A percentile compares a stretch with the other conserved stretches of the same genome.
These are phyloP conservation scores for Atrina japonica DNA, from an alignment of 2,888 invertebrate species.

Conservation along the genomic window DNA sequence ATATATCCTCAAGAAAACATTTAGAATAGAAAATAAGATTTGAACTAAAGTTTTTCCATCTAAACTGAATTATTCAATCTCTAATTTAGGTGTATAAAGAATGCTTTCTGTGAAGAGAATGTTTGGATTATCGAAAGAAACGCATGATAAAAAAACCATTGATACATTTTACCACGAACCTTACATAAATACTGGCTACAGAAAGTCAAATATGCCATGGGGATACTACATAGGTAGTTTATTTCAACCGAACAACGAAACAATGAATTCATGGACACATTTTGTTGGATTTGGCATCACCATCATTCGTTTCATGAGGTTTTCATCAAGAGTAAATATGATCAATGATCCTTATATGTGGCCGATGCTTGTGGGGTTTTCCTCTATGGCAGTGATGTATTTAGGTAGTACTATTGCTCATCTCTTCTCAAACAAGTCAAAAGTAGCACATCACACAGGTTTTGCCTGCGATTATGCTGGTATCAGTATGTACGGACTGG, in stretches of 20 bases:
- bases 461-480: slow-evolving; percentile 80
- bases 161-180: slow-evolving; percentile 74
- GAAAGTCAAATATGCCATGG: slow-evolving; percentile 76
- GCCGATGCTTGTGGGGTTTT: slow-evolving; percentile 74
- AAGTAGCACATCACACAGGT: slow-evolving; percentile 76
- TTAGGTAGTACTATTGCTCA: slow-evolving; percentile 74
- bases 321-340: slow-evolving; percentile 70
- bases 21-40: too few relatives aligned
- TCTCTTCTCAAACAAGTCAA: slow-evolving; percentile 76
- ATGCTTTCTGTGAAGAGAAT: too few relatives aligned
- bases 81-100: too few relatives aligned
- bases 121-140: too few relatives aligned
- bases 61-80: too few relatives aligned
- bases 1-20: too few relatives aligned
- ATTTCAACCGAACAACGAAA: slow-evolving; percentile 78
- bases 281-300: slow-evolving; percentile 67
- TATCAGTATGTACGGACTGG: slow-evolving; percentile 78
- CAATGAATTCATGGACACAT: slow-evolving; percentile 79
- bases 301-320: slow-evolving; percentile 53
- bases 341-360: slow-evolving; percentile 76
- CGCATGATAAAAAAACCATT: too few relatives aligned
- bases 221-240: slow-evolving; percentile 75
- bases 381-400: slow-evolving; percentile 75
- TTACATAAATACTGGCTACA: slow-evolving; percentile 77
- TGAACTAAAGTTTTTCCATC: too few relatives aligned